These are phyloP conservation scores for Propithecus coquereli DNA, from an alignment of 2,113 vertebrate genomes.

Conservation along the genomic window DNA sequence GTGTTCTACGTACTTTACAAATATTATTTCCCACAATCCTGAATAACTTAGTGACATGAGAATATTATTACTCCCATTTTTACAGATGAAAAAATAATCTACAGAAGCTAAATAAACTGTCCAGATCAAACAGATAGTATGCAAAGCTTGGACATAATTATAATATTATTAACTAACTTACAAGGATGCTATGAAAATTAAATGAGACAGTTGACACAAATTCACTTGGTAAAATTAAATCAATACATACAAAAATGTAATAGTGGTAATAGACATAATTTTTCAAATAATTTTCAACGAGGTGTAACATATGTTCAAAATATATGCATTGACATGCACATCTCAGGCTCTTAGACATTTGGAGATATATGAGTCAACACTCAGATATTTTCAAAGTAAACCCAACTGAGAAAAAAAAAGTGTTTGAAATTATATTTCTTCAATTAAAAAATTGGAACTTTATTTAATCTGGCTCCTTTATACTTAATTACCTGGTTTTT, in stretches of 20 bases:
- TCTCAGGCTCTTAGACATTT: neutral
- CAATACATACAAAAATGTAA: neutral
- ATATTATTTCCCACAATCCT: neutral
- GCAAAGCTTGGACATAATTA: neutral
- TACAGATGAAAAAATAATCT: neutral
- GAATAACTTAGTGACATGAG: neutral
- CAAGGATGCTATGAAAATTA: neutral
- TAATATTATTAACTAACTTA: neutral
- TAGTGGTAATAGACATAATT: neutral
- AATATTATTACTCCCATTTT: neutral
- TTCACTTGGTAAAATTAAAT: neutral
- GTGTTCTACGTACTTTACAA: neutral
- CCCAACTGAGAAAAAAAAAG: neutral
- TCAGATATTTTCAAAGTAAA: neutral
- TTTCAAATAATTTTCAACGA: neutral
- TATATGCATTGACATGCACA: neutral
- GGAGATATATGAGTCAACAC: neutral
- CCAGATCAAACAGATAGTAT: neutral
- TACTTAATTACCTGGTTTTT: neutral
- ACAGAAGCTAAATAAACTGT: neutral
- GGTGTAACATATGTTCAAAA: neutral
- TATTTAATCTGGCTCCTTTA: neutral
- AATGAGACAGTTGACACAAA: neutral
- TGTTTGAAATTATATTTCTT: neutral
- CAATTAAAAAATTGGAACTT: neutral